Evolutionary conservation across 1,140 invertebrate species (phyloP).

Genomic region (Drosophila littoralis): DNA sequence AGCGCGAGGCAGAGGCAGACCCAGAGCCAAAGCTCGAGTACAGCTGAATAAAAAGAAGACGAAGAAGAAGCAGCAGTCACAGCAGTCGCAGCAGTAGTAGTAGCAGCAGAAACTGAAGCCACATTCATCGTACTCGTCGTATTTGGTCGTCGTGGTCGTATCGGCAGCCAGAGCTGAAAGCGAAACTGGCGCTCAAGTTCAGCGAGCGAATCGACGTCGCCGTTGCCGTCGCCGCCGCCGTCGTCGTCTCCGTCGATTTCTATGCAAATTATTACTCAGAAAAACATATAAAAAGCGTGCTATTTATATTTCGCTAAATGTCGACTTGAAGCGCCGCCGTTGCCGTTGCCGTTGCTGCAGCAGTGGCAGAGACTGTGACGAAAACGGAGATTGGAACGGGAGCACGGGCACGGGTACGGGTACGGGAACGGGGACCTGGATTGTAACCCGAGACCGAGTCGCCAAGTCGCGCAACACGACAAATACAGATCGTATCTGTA

Average conservation of each 20-base stretch:
- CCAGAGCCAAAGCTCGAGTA: constrained; percentile 26
- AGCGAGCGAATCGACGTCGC: constrained; percentile 46
- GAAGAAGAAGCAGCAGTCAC: constrained; percentile 17
- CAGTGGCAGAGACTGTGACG: constrained; percentile 72
- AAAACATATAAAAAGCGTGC: constrained; percentile 78
- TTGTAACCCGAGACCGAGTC: constrained; percentile 47
- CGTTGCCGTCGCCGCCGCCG: constrained; percentile 6
- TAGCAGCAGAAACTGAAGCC: constrained; percentile 31
- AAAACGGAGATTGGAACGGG: constrained; percentile 29
- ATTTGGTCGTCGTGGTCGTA: constrained; percentile 17
- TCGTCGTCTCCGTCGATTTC: constrained; percentile 61
- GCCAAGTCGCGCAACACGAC: constrained; percentile 44
- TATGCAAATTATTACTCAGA: constrained; percentile 81
- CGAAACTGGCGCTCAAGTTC: constrained; percentile 71
- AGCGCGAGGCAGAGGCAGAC: constrained; percentile 4
- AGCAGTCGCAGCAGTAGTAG: too few relatives aligned
- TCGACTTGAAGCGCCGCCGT: constrained; percentile 73
- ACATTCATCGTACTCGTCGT: constrained; percentile 8
- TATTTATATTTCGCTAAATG: constrained; percentile 82
- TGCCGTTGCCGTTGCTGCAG: constrained; percentile 35
- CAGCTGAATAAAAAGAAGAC: constrained; percentile 20
- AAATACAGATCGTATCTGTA: constrained; percentile 76
- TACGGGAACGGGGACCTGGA: constrained; percentile 24
- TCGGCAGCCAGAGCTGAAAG: constrained; percentile 47
- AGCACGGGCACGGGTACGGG: constrained; percentile 24